phyloP scores from a whole-genome alignment of 2,888 invertebrate species.

The Xestia ashworthii region DNA sequence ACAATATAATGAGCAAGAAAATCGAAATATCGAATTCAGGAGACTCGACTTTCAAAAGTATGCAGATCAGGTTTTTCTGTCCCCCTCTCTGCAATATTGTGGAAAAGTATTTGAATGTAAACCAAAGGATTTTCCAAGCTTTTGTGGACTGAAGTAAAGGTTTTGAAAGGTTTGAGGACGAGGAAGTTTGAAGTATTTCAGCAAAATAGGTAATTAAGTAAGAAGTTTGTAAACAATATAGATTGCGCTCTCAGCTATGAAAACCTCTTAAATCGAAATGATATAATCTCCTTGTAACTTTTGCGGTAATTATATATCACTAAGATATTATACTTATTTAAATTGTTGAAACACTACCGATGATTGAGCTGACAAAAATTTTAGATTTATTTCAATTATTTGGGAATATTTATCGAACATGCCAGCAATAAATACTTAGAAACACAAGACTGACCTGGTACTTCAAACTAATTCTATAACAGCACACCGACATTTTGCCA shows the following conservation, averaged over 20 bases:
- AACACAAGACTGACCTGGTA: not conserved
- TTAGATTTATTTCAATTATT: not conserved
- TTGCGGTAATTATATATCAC: not conserved
- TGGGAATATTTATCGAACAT: not conserved
- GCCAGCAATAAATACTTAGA: not conserved
- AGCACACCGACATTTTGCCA: too few species aligned
- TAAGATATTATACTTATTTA: not conserved
- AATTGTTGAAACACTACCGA: not conserved
- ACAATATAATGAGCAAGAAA: not conserved
- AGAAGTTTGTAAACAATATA: conserved; percentile 48
- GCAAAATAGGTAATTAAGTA: conserved; percentile 35
- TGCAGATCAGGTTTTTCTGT: conserved; percentile 30
- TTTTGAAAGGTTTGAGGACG: conserved; percentile 41
- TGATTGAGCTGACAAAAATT: not conserved
- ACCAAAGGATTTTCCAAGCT: conserved; percentile 53
- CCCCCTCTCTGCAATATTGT: conserved; percentile 23
- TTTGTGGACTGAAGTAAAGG: conserved; percentile 46
- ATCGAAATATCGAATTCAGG: not conserved
- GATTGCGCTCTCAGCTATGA: conserved; percentile 12
- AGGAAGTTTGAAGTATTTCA: conserved; percentile 43
- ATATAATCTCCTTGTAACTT: conserved; percentile 14
- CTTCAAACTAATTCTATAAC: not conserved
- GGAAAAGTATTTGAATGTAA: conserved; percentile 54
- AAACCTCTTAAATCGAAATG: conserved; percentile 24
- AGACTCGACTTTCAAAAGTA: conserved; percentile 28